phyloP scores from a whole-genome alignment of 2,888 invertebrate species.

The Papilio demoleus region DNA sequence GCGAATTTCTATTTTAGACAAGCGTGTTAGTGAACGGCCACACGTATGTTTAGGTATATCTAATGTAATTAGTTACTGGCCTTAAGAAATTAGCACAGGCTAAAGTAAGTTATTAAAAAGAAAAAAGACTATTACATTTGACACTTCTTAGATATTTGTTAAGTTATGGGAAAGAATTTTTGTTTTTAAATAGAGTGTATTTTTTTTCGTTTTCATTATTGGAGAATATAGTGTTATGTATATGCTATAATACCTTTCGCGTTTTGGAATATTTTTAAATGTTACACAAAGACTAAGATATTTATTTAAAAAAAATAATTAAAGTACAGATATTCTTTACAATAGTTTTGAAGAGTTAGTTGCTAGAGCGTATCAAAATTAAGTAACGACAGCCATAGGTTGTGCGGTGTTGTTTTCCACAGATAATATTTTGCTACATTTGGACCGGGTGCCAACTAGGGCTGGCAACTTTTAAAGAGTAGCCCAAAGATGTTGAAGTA shows the following conservation, averaged over 20 bases:
- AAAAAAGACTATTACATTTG: neutral
- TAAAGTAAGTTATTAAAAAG: neutral
- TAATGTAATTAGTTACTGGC: slow-evolving; percentile 20
- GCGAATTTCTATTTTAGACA: slow-evolving; percentile 33
- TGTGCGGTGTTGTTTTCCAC: slow-evolving; percentile 52
- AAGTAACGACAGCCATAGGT: slow-evolving; percentile 22
- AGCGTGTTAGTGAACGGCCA: slow-evolving; percentile 8
- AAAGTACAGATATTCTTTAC: neutral
- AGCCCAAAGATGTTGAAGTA: neutral
- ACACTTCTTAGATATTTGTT: no score
- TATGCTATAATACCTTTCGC: no score
- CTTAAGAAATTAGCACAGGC: neutral
- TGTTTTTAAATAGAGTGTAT: no score
- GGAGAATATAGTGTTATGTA: no score
- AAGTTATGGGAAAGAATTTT: no score
- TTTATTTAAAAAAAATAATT: neutral
- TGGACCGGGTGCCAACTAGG: slow-evolving; percentile 44
- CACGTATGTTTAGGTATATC: slow-evolving; percentile 48
- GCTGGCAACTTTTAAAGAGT: neutral
- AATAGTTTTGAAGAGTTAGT: neutral
- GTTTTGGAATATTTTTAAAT: no score
- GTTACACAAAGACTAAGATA: neutral
- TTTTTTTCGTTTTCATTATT: no score
- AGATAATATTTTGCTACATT: slow-evolving; percentile 63
- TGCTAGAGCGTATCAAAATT: slow-evolving; percentile 23